These are phyloP conservation scores for Antechinus stuartii DNA, from an alignment of 2,113 vertebrate genomes.

Conservation along the genomic window DNA sequence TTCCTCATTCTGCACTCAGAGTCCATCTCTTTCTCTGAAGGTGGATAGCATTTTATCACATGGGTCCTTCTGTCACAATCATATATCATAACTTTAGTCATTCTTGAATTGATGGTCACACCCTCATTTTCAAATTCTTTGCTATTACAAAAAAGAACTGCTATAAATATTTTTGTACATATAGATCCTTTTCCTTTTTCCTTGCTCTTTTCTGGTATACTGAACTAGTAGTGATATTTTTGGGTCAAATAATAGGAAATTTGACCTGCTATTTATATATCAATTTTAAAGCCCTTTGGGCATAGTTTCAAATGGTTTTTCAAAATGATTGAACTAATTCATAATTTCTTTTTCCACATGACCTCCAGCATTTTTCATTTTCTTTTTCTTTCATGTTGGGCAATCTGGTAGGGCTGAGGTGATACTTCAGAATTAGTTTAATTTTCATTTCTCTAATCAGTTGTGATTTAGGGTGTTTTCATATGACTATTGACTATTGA, in stretches of 20 bases:
- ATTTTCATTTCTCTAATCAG: background rate
- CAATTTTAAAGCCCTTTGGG: background rate
- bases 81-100: background rate
- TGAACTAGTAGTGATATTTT: background rate
- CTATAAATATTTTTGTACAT: background rate
- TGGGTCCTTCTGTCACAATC: background rate
- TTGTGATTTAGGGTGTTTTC: background rate
- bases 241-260: background rate
- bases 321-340: background rate
- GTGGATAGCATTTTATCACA: too few relatives aligned
- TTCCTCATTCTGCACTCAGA: background rate
- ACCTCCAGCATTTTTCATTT: background rate
- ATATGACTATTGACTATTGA: background rate
- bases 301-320: background rate
- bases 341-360: background rate
- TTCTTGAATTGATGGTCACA: background rate
- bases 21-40: background rate
- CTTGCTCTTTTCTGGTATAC: background rate
- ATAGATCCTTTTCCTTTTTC: background rate
- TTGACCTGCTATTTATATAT: background rate
- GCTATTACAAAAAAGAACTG: background rate
- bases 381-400: background rate
- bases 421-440: background rate
- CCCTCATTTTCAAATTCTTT: background rate
- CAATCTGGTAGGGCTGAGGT: background rate